Evolutionary conservation across 2,888 invertebrate genomes (phyloP).

Genomic region (Xanthia togata): DNA sequence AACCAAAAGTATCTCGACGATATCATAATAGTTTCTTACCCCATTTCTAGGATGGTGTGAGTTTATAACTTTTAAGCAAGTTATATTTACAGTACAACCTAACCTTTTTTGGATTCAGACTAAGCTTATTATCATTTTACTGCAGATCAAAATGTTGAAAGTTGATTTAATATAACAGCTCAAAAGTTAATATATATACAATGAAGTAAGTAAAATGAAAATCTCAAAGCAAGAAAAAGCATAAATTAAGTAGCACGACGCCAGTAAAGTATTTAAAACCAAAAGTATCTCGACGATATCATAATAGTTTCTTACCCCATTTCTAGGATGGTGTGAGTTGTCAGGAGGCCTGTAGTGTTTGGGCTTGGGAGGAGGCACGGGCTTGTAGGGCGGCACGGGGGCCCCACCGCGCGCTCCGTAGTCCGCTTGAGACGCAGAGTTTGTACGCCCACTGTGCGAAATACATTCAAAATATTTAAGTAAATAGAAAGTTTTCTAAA

Average conservation of each 20-base stretch:
- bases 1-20: not conserved
- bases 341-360: slow-evolving; percentile 96
- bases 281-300: not conserved
- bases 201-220: not conserved
- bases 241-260: not conserved
- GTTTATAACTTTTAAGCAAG: too few species aligned
- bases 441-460: slow-evolving; percentile 86
- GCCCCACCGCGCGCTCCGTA: slow-evolving; percentile 83
- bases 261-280: not conserved
- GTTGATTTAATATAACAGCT: not conserved
- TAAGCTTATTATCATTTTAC: not conserved
- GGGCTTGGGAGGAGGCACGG: slow-evolving; percentile 97
- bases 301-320: slow-evolving; percentile 78
- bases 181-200: not conserved
- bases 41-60: slow-evolving; percentile 84
- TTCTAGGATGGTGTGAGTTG: slow-evolving; percentile 81
- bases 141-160: not conserved
- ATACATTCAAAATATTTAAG: not conserved
- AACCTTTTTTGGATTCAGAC: not conserved
- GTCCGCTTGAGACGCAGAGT: slow-evolving; percentile 91
- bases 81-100: too few species aligned
- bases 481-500: not conserved
- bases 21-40: slow-evolving; percentile 71
- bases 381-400: slow-evolving; percentile 92
- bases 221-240: not conserved